Conservation (phyloP, 2,888 invertebrate species). For the Lepetodrilus schrolli region DNA sequence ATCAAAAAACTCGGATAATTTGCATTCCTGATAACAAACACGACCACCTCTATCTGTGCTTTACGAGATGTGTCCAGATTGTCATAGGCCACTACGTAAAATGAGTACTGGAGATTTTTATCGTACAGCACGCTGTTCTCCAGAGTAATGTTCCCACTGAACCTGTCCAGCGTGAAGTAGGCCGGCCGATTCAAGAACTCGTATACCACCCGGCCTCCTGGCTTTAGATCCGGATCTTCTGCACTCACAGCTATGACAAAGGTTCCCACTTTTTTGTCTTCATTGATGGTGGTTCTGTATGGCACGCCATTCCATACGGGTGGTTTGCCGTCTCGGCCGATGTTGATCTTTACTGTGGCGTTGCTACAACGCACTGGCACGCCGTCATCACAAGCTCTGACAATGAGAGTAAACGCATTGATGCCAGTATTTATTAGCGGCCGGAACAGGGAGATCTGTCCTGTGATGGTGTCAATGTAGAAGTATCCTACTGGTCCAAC, state of each 20-base stretch:
- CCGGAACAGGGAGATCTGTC: conserved; percentile 42
- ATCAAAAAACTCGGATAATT: conserved; percentile 41
- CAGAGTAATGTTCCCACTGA: conserved; percentile 11
- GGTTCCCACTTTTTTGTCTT: conserved; percentile 39
- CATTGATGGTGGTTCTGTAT: conserved; percentile 39
- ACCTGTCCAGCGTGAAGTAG: conserved; percentile 46
- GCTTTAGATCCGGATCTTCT: conserved; percentile 47
- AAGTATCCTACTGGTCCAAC: conserved; percentile 46
- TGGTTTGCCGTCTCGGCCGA: conserved; percentile 41
- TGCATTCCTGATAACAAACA: conserved; percentile 51
- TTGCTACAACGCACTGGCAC: conserved; percentile 56
- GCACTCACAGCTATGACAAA: conserved; percentile 45
- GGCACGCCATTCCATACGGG: conserved; percentile 27
- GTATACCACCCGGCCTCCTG: conserved; percentile 44
- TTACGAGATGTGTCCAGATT: conserved; percentile 43
- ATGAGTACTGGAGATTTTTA: conserved; percentile 28
- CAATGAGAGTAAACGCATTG: conserved; percentile 45
- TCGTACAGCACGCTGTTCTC: neutral
- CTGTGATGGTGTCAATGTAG: conserved; percentile 52
- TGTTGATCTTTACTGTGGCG: conserved; percentile 51
- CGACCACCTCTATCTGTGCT: conserved; percentile 48
- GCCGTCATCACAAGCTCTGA: conserved; percentile 68
- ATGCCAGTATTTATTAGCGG: conserved; percentile 43
- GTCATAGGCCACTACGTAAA: conserved; percentile 51
- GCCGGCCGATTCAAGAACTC: conserved; percentile 41